Percentiles rank a stretch among this genome's conserved stretches.
Conservation (phyloP, 2,888 invertebrate genomes). For the Tetragonula carbonaria region DNA sequence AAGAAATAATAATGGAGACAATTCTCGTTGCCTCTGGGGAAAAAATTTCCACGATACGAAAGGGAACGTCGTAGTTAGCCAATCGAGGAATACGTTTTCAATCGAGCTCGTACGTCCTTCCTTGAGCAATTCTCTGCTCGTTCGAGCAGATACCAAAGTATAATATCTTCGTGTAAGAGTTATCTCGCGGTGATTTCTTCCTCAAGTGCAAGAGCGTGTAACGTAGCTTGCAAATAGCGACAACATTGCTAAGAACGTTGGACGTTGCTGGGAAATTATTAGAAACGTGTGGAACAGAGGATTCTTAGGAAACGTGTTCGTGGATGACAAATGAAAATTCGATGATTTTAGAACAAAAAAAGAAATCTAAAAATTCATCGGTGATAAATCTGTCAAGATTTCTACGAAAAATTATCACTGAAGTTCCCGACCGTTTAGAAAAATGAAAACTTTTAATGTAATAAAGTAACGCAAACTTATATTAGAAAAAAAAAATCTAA, state of each 20-base stretch:
- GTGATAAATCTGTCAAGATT: too few species aligned
- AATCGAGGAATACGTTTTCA: conserved; percentile 23
- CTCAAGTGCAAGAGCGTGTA: conserved; percentile 16
- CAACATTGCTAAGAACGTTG: conserved; percentile 13
- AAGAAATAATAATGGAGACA: too few species aligned
- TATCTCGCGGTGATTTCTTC: conserved; percentile 56
- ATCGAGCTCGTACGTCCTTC: conserved; percentile 53
- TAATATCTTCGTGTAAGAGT: conserved; percentile 63
- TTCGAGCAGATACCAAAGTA: conserved; percentile 55
- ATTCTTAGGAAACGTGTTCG: too few species aligned
- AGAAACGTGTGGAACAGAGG: conserved; percentile 12
- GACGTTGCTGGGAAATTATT: conserved; percentile 46
- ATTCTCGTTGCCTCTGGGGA: background rate
- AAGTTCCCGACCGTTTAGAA: too few species aligned
- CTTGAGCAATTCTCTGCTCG: conserved; percentile 54
- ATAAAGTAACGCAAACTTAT: too few species aligned
- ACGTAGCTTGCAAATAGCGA: conserved; percentile 32
- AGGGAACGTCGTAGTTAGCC: conserved; percentile 8
- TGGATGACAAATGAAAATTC: conserved; percentile 29
- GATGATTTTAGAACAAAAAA: too few species aligned
- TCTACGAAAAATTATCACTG: too few species aligned
- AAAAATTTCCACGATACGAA: conserved; percentile 39
- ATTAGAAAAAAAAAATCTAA: too few species aligned
- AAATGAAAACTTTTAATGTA: too few species aligned
- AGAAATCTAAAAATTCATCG: too few species aligned